Conservation (phyloP, 2,888 invertebrate genomes). For the Craniophora ligustri region DNA sequence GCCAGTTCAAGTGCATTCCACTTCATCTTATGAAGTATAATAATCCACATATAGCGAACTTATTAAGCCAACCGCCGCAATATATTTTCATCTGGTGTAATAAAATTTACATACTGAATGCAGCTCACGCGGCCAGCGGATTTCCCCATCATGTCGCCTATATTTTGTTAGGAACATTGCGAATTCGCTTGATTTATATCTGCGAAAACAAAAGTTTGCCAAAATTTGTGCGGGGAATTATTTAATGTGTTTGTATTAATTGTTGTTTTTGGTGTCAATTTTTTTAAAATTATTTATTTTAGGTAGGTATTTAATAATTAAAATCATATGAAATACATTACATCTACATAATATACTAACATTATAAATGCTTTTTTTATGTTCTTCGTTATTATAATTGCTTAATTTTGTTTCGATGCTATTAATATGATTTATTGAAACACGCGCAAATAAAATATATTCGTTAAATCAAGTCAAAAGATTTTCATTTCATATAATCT, state of each 20-base stretch:
- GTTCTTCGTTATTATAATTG: too few species aligned
- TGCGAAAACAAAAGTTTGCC: constrained; percentile 32
- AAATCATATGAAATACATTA: too few species aligned
- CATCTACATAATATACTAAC: too few species aligned
- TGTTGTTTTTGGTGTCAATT: background rate
- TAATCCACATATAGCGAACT: constrained; percentile 47
- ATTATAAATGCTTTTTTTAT: too few species aligned
- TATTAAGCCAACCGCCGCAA: constrained; percentile 56
- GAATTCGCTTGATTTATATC: constrained; percentile 53
- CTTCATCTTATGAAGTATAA: constrained; percentile 33
- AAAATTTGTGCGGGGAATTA: constrained; percentile 11
- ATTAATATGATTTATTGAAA: too few species aligned
- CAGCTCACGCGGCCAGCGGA: constrained; percentile 58
- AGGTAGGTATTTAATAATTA: too few species aligned
- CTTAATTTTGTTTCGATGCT: too few species aligned
- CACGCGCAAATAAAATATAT: too few species aligned
- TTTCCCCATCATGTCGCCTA: constrained; percentile 56
- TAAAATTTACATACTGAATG: constrained; percentile 74
- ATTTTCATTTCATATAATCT: too few species aligned
- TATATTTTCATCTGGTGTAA: constrained; percentile 70
- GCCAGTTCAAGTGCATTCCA: constrained; percentile 3
- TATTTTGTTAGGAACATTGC: constrained; percentile 51
- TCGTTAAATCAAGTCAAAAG: too few species aligned
- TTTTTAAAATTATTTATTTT: background rate
- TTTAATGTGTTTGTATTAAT: constrained; percentile 18